Percentiles rank a stretch among this genome's conserved stretches.
Conservation (phyloP, 2,113 vertebrate species). For the Etheostoma cragini region DNA sequence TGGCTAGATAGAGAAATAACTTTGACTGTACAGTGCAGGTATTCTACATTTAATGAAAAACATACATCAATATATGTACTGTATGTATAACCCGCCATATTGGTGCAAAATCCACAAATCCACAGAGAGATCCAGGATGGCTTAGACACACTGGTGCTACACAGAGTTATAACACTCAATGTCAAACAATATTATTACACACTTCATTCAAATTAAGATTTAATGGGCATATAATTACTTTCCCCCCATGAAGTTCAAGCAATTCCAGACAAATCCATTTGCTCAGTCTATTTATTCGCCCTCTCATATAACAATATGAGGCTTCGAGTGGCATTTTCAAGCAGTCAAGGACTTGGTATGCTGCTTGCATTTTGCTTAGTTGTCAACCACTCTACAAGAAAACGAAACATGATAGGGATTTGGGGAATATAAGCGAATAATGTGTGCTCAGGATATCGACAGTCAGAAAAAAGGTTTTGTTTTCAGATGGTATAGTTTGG, state of each 20-base stretch:
- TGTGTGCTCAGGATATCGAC: not conserved
- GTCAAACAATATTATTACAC: conserved; percentile 72
- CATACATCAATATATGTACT: not conserved
- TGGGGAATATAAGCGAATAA: not conserved
- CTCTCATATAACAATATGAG: conserved; percentile 34
- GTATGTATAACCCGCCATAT: not conserved
- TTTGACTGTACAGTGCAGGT: not conserved
- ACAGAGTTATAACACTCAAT: conserved; percentile 57
- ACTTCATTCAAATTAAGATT: conserved; percentile 71
- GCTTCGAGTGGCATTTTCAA: conserved; percentile 42
- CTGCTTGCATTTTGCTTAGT: conserved; percentile 9
- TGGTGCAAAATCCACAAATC: not conserved
- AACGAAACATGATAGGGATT: conserved; percentile 21
- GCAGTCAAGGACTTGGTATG: conserved; percentile 25
- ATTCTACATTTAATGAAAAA: not conserved
- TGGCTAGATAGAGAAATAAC: not conserved
- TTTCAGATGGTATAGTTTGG: not conserved
- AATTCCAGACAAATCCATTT: conserved; percentile 51
- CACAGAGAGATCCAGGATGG: not conserved
- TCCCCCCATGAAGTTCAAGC: conserved; percentile 45
- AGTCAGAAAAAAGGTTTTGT: not conserved
- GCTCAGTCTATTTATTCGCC: conserved; percentile 55
- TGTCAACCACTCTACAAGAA: not conserved
- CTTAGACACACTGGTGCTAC: not conserved
- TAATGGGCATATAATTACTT: conserved; percentile 75